Evolutionary conservation across 2,113 vertebrate species (phyloP), one percentile per base, ranked within the genome.

Genomic region (Leptosomus discolor): DNA sequence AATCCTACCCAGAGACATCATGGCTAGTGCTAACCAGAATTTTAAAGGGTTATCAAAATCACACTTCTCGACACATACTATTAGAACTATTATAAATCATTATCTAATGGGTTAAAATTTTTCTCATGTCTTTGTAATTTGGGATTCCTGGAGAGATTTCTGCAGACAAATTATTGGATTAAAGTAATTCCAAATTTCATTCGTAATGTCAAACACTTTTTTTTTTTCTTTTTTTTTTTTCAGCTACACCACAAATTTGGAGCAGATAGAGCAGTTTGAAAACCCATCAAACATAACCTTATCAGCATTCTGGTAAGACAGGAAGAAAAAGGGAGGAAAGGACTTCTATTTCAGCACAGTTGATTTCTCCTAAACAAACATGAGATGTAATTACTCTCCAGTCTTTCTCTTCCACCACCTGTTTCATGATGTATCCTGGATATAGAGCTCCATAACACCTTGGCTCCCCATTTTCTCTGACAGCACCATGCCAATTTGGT

Each of bases 401-500:
- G 9, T 4, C 14, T 11, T 77, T 79, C 32, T 26, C 8, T 88
- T 91, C 29, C 20, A 8, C 37, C 5, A 22, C 41, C 8, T 46
- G 3, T 51, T 86, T 58, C 37, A 60, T 27, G 12, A 4, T 65
- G 12, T 41, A 11, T 29, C 34, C 20, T 8, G 4, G 19, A 60
- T 34, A 43, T 2, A 45, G 16, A 69, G 2, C 32, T 56, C 23
- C 8, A 15, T 9, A 80, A 15, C 15, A 43, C 15, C 32, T 41
- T 51, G 37, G 15, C 15, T 27, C 6, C 43, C 18, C 50, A 22
- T 3, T 48, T 41, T 70, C 15, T 88, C 24, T 48, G 36, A 7
- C 15, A 51, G 26, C 56, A 21, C 8, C 17, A 15, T 15, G 20
- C 0, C 2, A 2, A 30, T 46, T 69, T 43, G 3, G 6, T 15